Evolutionary conservation across 2,797 vertebrate genomes (phyloP).

Genomic region (Sebastes melanostomus): DNA sequence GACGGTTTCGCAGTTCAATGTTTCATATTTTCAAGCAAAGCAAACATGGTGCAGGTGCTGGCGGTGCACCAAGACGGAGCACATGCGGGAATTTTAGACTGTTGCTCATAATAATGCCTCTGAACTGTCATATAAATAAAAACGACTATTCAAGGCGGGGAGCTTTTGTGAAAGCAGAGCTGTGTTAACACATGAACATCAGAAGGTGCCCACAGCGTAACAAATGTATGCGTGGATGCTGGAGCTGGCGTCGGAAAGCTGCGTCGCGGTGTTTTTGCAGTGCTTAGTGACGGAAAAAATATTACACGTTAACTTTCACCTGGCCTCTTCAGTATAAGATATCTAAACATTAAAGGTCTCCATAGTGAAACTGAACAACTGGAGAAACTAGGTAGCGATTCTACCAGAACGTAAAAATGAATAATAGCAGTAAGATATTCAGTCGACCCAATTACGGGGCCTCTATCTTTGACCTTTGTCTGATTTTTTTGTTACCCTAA

Average conservation of each 20-base stretch:
- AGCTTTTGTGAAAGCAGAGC: constrained; percentile 28
- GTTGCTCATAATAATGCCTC: constrained; percentile 23
- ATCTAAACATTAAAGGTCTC: background rate
- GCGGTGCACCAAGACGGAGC: constrained; percentile 21
- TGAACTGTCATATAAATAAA: constrained; percentile 50
- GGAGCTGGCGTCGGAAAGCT: background rate
- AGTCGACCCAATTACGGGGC: no score
- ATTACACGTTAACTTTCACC: background rate
- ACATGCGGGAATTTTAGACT: constrained; percentile 10
- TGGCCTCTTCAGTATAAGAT: background rate
- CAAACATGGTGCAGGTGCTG: constrained; percentile 61
- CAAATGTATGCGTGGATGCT: background rate
- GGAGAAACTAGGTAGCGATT: background rate
- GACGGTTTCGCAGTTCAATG: constrained; percentile 12
- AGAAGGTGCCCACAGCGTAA: constrained; percentile 7
- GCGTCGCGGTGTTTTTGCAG: background rate
- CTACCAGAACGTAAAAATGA: background rate
- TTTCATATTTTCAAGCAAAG: constrained; percentile 36
- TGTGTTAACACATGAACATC: constrained; percentile 2
- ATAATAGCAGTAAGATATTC: no score
- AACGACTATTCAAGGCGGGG: background rate
- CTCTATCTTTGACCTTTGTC: no score
- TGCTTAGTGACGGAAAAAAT: constrained; percentile 9
- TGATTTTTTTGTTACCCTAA: no score
- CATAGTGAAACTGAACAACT: background rate